Evolutionary conservation across 2,113 vertebrate genomes (phyloP).

Genomic region (Pungitius pungitius): DNA sequence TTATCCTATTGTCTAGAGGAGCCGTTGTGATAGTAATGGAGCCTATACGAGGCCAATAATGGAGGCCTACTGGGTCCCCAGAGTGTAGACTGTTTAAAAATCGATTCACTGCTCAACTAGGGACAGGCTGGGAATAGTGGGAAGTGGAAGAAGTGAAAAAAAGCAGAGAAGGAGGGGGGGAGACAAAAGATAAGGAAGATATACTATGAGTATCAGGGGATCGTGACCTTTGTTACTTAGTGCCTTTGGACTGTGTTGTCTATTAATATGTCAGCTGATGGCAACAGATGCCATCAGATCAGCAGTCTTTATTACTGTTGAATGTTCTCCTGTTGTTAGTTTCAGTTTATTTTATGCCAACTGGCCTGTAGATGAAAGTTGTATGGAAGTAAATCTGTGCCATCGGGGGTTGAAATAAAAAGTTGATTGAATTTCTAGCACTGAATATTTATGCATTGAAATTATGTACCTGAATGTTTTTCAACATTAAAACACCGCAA

Average conservation of each 20-base stretch:
- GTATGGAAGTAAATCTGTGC: no score
- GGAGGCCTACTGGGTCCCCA: slow-evolving; percentile 64
- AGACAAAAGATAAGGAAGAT: slow-evolving; percentile 42
- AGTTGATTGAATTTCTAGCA: no score
- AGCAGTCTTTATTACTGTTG: neutral
- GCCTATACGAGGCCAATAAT: slow-evolving; percentile 79
- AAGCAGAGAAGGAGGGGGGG: neutral
- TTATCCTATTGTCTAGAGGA: slow-evolving; percentile 71
- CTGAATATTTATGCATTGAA: no score
- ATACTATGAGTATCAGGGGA: neutral
- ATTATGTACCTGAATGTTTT: no score
- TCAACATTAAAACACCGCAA: no score
- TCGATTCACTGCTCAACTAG: slow-evolving; percentile 76
- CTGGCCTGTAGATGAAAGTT: neutral
- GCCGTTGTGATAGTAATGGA: slow-evolving; percentile 67
- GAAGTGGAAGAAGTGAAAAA: slow-evolving; percentile 52
- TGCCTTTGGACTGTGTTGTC: neutral
- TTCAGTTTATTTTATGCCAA: neutral
- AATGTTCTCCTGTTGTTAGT: neutral
- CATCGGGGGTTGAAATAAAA: no score
- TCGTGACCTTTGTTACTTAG: no score
- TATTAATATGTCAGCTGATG: neutral
- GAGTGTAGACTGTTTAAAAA: slow-evolving; percentile 77
- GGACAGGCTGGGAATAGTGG: slow-evolving; percentile 65
- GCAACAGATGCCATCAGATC: neutral